phyloP scores from a whole-genome alignment of 2,113 vertebrate genomes.

The Monarcha castaneiventris region DNA sequence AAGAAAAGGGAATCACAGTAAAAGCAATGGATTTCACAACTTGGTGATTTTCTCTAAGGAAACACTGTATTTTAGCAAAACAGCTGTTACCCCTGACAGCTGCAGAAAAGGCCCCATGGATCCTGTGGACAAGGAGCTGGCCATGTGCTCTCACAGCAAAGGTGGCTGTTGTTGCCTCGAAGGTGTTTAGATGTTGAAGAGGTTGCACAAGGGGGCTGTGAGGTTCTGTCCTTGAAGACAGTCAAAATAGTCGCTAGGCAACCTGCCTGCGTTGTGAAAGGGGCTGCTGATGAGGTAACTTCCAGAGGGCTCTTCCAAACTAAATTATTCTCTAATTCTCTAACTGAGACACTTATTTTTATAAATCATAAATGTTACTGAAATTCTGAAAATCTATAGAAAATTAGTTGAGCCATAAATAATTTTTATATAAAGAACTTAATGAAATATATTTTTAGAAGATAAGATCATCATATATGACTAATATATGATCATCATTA shows the following conservation, averaged over 20 bases:
- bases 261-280: not conserved
- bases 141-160: not conserved
- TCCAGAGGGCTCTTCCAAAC: not conserved
- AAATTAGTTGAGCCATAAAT: not conserved
- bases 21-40: not conserved
- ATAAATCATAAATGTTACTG: constrained; percentile 6
- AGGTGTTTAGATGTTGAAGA: not conserved
- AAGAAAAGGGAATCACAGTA: not conserved
- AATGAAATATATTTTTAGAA: not conserved
- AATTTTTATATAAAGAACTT: not conserved
- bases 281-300: not conserved
- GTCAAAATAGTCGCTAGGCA: not conserved
- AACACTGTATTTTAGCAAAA: constrained; percentile 4
- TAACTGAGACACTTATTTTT: constrained; percentile 9
- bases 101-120: accelerated
- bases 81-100: not conserved
- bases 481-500: not conserved
- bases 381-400: constrained; percentile 6
- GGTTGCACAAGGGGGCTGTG: not conserved
- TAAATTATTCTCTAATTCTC: not conserved
- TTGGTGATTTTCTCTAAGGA: constrained; percentile 24
- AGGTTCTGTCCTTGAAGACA: not conserved
- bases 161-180: not conserved
- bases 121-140: not conserved
- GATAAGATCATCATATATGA: not conserved